These are phyloP conservation scores for Heliopora coerulea DNA, from an alignment of 92 coral and sea anemone genomes.

Conservation along the genomic window DNA sequence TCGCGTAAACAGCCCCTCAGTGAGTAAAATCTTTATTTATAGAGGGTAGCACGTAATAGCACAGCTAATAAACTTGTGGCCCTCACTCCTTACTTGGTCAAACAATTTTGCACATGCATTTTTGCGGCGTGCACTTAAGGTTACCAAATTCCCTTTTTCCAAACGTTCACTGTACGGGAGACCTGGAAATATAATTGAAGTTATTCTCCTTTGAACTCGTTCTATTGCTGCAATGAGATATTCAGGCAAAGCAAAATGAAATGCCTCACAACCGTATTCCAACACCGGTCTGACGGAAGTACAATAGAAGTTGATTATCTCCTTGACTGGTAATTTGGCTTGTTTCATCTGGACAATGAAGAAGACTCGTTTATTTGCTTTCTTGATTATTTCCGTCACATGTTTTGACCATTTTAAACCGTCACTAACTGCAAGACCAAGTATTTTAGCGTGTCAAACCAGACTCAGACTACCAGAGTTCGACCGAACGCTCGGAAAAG, in stretches of 20 bases:
- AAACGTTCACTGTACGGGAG: not conserved
- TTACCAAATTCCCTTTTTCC: not conserved
- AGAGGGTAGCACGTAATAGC: too few species aligned
- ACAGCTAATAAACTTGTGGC: too few species aligned
- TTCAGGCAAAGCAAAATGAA: constrained; percentile 10
- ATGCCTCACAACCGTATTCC: constrained; percentile 16
- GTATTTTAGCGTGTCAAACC: constrained; percentile 1
- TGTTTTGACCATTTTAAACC: constrained; percentile 13
- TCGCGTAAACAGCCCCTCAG: too few species aligned
- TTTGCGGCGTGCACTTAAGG: not conserved
- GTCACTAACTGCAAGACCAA: not conserved
- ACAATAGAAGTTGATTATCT: not conserved
- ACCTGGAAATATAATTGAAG: not conserved
- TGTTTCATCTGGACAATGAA: constrained; percentile 9
- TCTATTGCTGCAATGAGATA: not conserved
- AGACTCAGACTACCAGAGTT: not conserved
- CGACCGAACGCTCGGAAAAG: not conserved
- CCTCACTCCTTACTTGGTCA: too few species aligned
- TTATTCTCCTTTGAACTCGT: not conserved
- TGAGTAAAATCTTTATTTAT: too few species aligned
- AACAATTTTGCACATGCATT: constrained; percentile 9
- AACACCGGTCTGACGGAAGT: constrained; percentile 10
- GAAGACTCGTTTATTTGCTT: constrained; percentile 15
- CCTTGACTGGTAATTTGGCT: constrained; percentile 1
- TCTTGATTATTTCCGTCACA: not conserved